Evolutionary conservation across 2,113 vertebrate species (phyloP).

Genomic region (Sinocyclocheilus grahami): DNA sequence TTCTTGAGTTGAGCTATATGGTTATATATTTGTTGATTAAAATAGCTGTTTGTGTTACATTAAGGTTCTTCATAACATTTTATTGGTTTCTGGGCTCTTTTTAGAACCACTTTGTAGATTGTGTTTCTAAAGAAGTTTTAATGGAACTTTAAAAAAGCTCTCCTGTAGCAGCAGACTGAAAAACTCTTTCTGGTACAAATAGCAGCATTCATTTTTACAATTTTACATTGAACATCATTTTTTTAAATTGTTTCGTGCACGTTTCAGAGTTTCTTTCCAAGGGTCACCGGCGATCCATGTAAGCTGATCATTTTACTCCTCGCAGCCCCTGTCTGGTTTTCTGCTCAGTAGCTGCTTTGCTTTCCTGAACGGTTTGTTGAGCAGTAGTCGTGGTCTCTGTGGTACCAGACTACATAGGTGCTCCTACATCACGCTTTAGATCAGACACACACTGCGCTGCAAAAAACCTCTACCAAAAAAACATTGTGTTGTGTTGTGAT

Average conservation of each 20-base stretch:
- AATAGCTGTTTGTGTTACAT: background rate
- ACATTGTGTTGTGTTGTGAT: background rate
- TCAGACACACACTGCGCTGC: conserved; percentile 22
- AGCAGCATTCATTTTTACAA: background rate
- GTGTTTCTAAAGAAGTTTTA: background rate
- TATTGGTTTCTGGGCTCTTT: background rate
- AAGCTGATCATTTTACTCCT: background rate
- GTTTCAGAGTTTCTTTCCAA: background rate
- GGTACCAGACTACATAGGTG: background rate
- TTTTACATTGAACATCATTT: background rate
- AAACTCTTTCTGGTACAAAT: background rate
- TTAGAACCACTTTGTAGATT: background rate
- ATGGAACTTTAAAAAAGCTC: background rate
- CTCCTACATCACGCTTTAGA: conserved; percentile 8
- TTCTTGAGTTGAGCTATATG: background rate
- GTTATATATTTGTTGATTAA: background rate
- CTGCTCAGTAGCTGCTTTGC: background rate
- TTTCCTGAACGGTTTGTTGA: conserved; percentile 8
- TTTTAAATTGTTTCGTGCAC: background rate
- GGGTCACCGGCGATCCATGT: background rate
- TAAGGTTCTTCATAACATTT: background rate
- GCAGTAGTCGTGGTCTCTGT: background rate
- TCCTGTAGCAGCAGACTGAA: background rate
- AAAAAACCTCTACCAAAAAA: background rate
- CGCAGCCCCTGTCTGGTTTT: background rate